Base-by-base conservation (phyloP, 2,888 invertebrate genomes). In the Troilus luridus region DNA sequence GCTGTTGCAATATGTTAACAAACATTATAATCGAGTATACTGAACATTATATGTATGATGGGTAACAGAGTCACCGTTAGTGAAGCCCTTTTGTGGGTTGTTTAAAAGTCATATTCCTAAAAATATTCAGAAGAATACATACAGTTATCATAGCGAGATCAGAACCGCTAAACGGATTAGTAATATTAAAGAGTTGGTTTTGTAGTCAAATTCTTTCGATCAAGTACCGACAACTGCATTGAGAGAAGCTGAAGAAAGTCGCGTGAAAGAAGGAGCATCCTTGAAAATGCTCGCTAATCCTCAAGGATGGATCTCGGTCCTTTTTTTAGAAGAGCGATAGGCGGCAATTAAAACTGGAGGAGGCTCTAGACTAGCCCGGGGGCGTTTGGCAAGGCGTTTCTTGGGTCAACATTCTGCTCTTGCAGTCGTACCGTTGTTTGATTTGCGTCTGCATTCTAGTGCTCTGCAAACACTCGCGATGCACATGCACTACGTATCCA, bases 271-370 rank as follows among this genome's bases (percentile, higher is more conserved):
- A 0, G 72, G 3, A 9, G 0, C 1, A 27, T 54, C n/a, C 85
- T 85, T 85, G 41, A 81, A 81, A 21, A 21, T 81, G 24, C 81
- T 19, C 5, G 24, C 81, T 54, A 54, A 85, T 85, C 56, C 85
- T n/a, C 5, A 1, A 21, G 54, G 85, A 85, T 58, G 56, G 85
- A 17, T 27, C 21, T 8, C 5, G 85, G n/a, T 11, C 54, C 85
- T 85, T 85, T 58, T 81, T 85, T 85, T 85, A 85, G 85, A 85
- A 54, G 85, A 85, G 58, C n/a, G 85, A 85, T 58, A 85, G 85
- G 56, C 12, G 85, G 56, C 85, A 85, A 85, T 85, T 85, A 85
- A 56, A 85, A 85, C 85, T 85, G 85, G 85, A 85, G 85, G 56
- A 56, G 85, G 41, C 19, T n/a, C n/a, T 10, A 58, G 56, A 85